Evolutionary conservation across 2,888 invertebrate species (phyloP), one percentile per base, ranked within the genome.

Genomic region (Serripes groenlandicus): DNA sequence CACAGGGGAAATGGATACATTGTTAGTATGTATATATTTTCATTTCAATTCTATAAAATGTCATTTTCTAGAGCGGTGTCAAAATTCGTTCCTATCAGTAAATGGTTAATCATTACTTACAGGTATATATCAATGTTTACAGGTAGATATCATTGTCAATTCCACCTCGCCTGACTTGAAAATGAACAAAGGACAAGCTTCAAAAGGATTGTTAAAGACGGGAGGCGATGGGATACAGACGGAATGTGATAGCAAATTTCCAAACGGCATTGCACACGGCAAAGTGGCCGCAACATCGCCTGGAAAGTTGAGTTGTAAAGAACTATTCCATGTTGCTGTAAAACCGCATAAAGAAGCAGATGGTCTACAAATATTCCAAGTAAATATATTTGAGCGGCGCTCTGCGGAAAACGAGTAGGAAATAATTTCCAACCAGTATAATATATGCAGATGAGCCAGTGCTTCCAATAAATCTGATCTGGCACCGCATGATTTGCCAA

Each of bases 141-240:
- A 93, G 93, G 90, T 88, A 56, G 91, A 92, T 83, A 90, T 91
- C 0, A 88, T 93, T 32, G 91, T 93, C 7, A 92, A 92, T 77
- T 89, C 92, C 0, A 86, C 89, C 30, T 85, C 85, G 1, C 70
- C 85, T 30, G 85, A 86, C 28, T 77, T 93, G 64, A 80, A 89
- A 11, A 81, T 92, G 34, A 75, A 64, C 26, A 83, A 83, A 73
- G 92, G 92, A 0, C 83, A 80, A 7, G 86, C 91, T 7, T 90
- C 92, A 5, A 85, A 78, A 52, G 88, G 90, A 21, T 52, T 93
- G 9, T 72, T 90, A 28, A 71, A 83, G n/a, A 89, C 78, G 9
- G 91, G 81, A 7, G 91, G 91, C 7, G 28, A 66, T 1, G 69
- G 15, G 9, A 62, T 91, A 56, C 91, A 91, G 56, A 60, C 78